Conservation (phyloP, 2,888 invertebrate species). For the Polymixis lichenea region DNA sequence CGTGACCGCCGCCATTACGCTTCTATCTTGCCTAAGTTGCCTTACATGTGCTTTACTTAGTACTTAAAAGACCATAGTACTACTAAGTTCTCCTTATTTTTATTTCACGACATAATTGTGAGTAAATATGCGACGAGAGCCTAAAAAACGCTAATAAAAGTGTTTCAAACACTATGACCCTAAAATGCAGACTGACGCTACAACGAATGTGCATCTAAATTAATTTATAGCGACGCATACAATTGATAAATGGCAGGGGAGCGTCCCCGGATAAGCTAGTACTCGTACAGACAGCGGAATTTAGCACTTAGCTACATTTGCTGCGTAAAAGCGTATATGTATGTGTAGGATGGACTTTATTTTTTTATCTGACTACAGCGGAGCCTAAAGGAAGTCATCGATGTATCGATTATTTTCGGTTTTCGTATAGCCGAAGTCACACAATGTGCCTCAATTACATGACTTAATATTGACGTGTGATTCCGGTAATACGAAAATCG, state of each 20-base stretch:
- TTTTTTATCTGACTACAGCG: background rate
- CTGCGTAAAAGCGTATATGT: constrained; percentile 27
- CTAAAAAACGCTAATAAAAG: background rate
- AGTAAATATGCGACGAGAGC: background rate
- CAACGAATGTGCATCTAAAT: constrained; percentile 51
- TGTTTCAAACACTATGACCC: too few species aligned
- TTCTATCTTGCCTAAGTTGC: background rate
- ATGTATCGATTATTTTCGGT: background rate
- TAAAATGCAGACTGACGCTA: constrained; percentile 37
- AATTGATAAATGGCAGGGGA: constrained; percentile 59
- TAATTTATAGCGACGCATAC: constrained; percentile 52
- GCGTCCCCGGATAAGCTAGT: constrained; percentile 48
- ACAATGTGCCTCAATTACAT: too few species aligned
- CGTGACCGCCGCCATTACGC: background rate
- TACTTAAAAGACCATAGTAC: too few species aligned
- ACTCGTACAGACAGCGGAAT: constrained; percentile 42
- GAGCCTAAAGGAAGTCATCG: background rate
- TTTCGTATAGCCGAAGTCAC: background rate
- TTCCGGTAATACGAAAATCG: too few species aligned
- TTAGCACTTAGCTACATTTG: constrained; percentile 43
- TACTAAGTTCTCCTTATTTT: too few species aligned
- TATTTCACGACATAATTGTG: background rate
- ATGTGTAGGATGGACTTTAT: background rate
- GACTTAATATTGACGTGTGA: too few species aligned
- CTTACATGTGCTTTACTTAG: background rate